Base-by-base conservation (phyloP, 1,140 invertebrate genomes). In the Eumaeus atala region DNA sequence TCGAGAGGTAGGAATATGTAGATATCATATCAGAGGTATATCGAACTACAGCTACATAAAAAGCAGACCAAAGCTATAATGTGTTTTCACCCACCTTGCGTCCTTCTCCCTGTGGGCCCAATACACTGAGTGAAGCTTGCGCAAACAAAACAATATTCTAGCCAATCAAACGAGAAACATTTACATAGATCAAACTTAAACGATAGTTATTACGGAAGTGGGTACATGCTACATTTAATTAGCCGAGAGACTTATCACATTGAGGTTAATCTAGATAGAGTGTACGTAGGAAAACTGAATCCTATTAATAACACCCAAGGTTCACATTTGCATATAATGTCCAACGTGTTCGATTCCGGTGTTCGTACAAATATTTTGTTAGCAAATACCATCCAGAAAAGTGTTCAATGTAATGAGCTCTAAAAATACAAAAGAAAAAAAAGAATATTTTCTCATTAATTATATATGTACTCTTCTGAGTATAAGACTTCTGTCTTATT, bases 81-180 rank as follows among this genome's bases (percentile, higher is more conserved):
- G 40, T 44, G 40, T 14, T 44, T 44, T 16, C 63, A 85, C 83
- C 79, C 67, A 86, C 83, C 83, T 86, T 64, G 44, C 52, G 59
- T 73, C 70, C 58, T 70, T 62, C 73, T 50, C 80, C 81, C 83
- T 86, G 83, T 84, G 75, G 77, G 71, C 81, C 87, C 85, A 76
- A 85, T 72, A 75, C 58, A 87, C 68, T 77, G 84, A 87, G 72
- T 74, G 85, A 88, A 88, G 87, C 87, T 87, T 88, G 87, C 85
- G 80, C 86, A 87, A 87, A 88, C 77, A 81, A 84, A 84, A 74
- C 72, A 53, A 67, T 75, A 74, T 80, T 84, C 74, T 82, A 86
- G 83, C 82, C 80, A 84, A 78, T 84, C 82, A 86, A 87, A 44
- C 40, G 40, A 44, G 40, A 44, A 44, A 44, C 16, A 44, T 44